A percentile compares a stretch with the other conserved stretches of the same genome.
Conservation (phyloP, 2,797 vertebrate genomes). For the Coregonus suidteri region DNA sequence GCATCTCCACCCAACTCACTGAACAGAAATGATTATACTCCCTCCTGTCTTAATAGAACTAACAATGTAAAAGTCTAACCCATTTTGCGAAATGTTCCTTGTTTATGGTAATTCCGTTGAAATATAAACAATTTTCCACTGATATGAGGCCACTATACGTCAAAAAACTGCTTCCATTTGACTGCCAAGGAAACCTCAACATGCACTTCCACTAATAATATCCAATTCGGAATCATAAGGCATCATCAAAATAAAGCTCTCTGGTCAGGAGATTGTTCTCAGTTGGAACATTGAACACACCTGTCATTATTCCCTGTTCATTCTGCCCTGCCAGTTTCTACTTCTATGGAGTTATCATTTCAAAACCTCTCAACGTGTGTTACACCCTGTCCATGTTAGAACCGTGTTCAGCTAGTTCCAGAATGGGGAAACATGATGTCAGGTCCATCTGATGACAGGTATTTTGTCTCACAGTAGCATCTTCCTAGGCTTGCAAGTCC, state of each 20-base stretch:
- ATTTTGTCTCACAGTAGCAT: background rate
- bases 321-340: background rate
- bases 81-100: background rate
- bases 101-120: background rate
- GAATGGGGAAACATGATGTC: background rate
- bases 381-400: background rate
- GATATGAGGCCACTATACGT: background rate
- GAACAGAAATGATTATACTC: background rate
- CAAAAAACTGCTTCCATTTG: background rate
- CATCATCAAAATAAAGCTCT: slow-evolving; percentile 19
- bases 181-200: background rate
- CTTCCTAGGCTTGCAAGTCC: too few relatives aligned
- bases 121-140: background rate
- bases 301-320: background rate
- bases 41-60: too few relatives aligned
- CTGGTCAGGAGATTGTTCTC: background rate
- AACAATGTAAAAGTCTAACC: too few relatives aligned
- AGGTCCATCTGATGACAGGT: background rate
- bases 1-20: background rate
- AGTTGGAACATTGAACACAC: background rate
- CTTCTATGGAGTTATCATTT: background rate
- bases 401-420: background rate
- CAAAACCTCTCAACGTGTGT: background rate
- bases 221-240: slow-evolving; percentile 19
- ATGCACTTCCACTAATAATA: background rate